Base-by-base conservation (phyloP, 2,888 invertebrate genomes). In the Seira sanloemensis region DNA sequence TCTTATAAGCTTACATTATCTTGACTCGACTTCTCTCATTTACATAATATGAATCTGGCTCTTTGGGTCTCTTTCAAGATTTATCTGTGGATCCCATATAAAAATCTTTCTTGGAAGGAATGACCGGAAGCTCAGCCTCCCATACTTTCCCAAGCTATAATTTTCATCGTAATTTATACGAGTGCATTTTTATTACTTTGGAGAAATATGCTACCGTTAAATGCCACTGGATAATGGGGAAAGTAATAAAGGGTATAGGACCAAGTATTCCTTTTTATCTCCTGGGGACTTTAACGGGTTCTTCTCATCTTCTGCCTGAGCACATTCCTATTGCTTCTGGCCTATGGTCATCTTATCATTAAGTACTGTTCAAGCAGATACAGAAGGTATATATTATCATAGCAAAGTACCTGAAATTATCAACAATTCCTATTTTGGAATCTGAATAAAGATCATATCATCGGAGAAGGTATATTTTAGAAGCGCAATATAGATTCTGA, bases 81-180 rank as follows among this genome's bases (percentile, higher is more conserved):
- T 62, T 62, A 21, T 21, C 62, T 62, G 62, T 1, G 21, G 7
- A 16, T 62, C 7, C 50, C 37, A 50, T 50, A n/a, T 18, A 50
- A 18, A 21, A 62, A 23, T n/a, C 19, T n/a, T n/a, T n/a, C n/a
- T 9, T 19, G 62, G 21, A 74, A 65, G 37, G 50, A 77, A 83
- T 83, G 82, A 83, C 82, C 82, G 82, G 82, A 83, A 83, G 82
- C 82, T 83, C 77, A 83, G 77, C 82, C 24, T 62, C 46, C 19
- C 54, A 9, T 62, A 5, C 67, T 46, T 18, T 24, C 66, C 67
- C 62, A 26, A 71, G 69, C 72, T 78, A 72, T 78, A 83, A 83
- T 83, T 83, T 83, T 62, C 50, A 71, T 76, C 19, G 81, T 82
- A 82, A 82, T 82, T 82, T 82, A 82, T 82, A 69, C 65, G 50